Base-by-base conservation (phyloP, 2,888 invertebrate species). In the Hedychridium roseum region DNA sequence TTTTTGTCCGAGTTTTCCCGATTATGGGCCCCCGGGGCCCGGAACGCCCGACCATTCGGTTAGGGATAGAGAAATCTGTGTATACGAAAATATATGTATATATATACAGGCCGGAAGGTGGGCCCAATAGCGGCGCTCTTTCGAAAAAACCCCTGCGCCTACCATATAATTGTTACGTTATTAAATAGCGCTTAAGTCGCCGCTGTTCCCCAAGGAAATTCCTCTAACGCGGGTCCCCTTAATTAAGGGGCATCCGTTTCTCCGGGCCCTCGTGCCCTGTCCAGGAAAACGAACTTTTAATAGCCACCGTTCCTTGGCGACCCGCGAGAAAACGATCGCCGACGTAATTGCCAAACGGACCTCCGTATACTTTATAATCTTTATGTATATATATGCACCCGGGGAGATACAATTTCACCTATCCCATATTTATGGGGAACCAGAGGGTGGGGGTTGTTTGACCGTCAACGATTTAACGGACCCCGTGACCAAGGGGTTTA, bases 121-220 rank as follows among this genome's bases (percentile, higher is more conserved):
- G 38, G 27, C 31, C 49, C 45, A 46, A 52, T 27, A 46, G 30
- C 40, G 46, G 40, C 31, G 34, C 17, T 46, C 59, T 66, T 66
- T 67, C 66, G 63, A 68, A 64, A 65, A 55, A 35, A n/a, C n/a
- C 47, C 56, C 39, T 66, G 55, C 55, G 71, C 72, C 73, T 70
- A 73, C 74, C 71, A 73, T 77, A 76, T 78, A 74, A 78, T 77
- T 74, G 75, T 75, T 76, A 72, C 68, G 70, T 78, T 78, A 78
- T 78, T 78, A 75, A 77, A 76, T 72, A 74, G 65, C 73, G 71
- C 69, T 76, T 71, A 74, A 68, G 66, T 66, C 57, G 46, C 51
- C 60, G 52, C 54, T 42, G 45, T 52, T 50, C 54, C 50, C 54
- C 44, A 48, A 48, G 55, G 58, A 66, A 66, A 63, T 65, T 63